Evolutionary conservation across 2,888 invertebrate genomes (phyloP).

Genomic region (Lasioglossum malachurum): DNA sequence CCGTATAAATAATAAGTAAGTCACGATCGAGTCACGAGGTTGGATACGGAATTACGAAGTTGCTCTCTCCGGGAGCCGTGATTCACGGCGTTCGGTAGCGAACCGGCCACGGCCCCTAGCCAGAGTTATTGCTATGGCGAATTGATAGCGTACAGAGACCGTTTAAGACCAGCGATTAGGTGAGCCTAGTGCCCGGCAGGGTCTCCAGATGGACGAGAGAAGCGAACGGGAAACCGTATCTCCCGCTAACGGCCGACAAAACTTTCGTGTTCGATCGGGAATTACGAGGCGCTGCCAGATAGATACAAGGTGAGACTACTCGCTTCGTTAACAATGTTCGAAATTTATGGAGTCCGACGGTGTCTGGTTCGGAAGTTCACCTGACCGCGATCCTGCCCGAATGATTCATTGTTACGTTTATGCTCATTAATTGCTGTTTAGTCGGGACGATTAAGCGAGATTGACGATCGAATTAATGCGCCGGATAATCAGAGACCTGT

Average conservation of each 20-base stretch:
- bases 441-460: not conserved
- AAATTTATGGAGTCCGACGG: conserved; percentile 4
- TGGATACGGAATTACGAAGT: conserved; percentile 31
- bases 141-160: conserved; percentile 4
- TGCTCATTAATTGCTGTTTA: not conserved
- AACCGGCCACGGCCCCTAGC: not conserved
- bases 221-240: conserved; percentile 2
- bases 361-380: not conserved
- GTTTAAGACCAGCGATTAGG: conserved; percentile 11
- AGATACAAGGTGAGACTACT: not conserved
- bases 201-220: not conserved
- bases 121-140: conserved; percentile 13
- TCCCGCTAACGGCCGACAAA: not conserved
- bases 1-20: conserved; percentile 47
- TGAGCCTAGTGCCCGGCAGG: not conserved
- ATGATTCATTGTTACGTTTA: not conserved
- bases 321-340: conserved; percentile 4
- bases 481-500: not conserved
- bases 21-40: conserved; percentile 26
- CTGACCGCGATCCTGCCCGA: not conserved
- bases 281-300: not conserved
- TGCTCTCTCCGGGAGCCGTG: conserved; percentile 9
- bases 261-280: not conserved
- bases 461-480: not conserved
- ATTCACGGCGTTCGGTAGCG: conserved; percentile 34